Evolutionary conservation across 2,797 vertebrate species (phyloP).

Genomic region (Basileuterus tristriatus): DNA sequence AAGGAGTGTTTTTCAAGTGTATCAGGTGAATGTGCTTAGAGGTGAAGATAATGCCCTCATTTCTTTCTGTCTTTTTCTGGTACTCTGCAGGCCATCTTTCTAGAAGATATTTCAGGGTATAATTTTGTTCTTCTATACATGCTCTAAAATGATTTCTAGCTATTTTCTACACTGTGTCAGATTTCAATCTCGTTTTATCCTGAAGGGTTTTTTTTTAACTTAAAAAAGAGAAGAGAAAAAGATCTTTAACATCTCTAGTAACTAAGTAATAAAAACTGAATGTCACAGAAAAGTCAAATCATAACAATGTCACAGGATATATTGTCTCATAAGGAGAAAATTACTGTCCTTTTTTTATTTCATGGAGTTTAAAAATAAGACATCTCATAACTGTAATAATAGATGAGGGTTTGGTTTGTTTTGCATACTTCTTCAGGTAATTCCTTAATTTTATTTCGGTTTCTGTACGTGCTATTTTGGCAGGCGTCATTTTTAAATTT

Average conservation of each 20-base stretch:
- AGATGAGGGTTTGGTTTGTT: neutral
- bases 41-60: neutral
- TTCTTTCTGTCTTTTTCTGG: neutral
- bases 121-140: neutral
- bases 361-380: neutral
- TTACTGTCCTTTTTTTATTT: neutral
- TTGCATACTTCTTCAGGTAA: neutral
- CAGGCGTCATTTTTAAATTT: neutral
- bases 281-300: neutral
- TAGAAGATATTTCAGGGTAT: neutral
- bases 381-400: neutral
- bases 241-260: neutral
- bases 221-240: neutral
- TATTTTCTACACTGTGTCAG: neutral
- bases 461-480: neutral
- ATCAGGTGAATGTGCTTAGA: neutral
- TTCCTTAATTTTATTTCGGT: neutral
- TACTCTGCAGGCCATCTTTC: neutral
- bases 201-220: neutral
- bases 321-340: constrained; percentile 3
- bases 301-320: neutral
- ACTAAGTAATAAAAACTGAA: neutral
- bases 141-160: neutral
- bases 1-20: neutral
- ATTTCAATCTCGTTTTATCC: neutral